A percentile compares a stretch with the other conserved stretches of the same genome.
Evolutionary conservation across 2,113 vertebrate genomes (phyloP).

Genomic region (Siniperca knerii): DNA sequence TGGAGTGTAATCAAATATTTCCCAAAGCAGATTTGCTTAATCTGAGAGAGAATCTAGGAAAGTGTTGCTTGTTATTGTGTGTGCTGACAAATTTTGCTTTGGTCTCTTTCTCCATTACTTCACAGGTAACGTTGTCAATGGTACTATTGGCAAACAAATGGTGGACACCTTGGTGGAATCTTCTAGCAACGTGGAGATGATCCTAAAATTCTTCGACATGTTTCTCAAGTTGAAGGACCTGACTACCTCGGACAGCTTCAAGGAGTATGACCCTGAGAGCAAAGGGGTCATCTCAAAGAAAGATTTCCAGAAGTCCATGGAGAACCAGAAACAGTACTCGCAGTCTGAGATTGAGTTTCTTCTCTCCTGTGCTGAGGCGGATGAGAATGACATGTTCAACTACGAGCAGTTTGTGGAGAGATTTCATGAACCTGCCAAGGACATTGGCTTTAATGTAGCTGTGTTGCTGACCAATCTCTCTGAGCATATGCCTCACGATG

Average conservation of each 20-base stretch:
- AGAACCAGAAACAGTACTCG: slow-evolving; percentile 97
- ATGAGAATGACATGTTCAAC: slow-evolving; percentile 98
- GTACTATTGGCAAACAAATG: slow-evolving; percentile 99
- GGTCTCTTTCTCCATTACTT: background rate
- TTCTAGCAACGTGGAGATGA: slow-evolving; percentile 98
- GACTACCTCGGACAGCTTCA: slow-evolving; percentile 95
- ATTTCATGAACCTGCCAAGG: slow-evolving; percentile 97
- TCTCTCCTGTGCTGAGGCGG: slow-evolving; percentile 94
- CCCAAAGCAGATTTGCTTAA: slow-evolving; percentile 4
- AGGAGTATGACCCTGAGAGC: slow-evolving; percentile 92
- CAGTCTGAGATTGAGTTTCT: slow-evolving; percentile 97
- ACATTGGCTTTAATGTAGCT: slow-evolving; percentile 97
- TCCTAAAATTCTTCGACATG: slow-evolving; percentile 99
- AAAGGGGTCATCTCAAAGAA: slow-evolving; percentile 98
- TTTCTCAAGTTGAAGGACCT: slow-evolving; percentile 98
- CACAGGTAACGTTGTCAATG: slow-evolving; percentile 97
- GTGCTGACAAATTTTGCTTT: background rate
- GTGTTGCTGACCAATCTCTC: slow-evolving; percentile 96
- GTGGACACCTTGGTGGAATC: slow-evolving; percentile 98
- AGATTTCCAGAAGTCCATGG: slow-evolving; percentile 99
- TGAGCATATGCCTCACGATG: slow-evolving; percentile 97
- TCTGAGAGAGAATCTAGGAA: background rate
- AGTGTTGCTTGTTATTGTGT: background rate
- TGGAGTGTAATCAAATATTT: slow-evolving; percentile 34
- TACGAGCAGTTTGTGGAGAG: slow-evolving; percentile 95